Evolutionary conservation across 2,888 invertebrate species (phyloP), one percentile per base, ranked within the genome.

Genomic region (Trissonchulus latispiculum): DNA sequence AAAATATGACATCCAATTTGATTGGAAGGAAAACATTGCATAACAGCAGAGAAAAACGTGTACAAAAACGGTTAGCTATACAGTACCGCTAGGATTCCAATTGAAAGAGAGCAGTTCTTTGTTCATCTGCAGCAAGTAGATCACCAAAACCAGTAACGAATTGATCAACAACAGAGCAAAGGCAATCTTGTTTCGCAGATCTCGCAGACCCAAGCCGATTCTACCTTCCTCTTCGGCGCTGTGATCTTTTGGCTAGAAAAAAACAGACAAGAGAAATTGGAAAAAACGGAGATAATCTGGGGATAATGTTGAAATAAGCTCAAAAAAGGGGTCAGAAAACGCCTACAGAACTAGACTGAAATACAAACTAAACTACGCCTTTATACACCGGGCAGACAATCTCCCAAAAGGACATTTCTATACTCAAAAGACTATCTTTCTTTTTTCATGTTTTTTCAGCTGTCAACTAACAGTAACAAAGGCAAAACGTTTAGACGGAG

Each of bases 131-230:
- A 99, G 90, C 85, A 97, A 90, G 88, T 96, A 95, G 81, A 99
- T 95, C 86, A 96, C 94, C 85, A 97, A 89, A 80, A 97, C 94
- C 89, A 97, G 96, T 82, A 99, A 89, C 79, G 95, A 93, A 88
- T 99, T 99, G 85, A 94, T 86, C 92, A 99, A 95, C 88, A 97
- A 92, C 88, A 97, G 95, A 80, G 90, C 91, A 87, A 95, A 95
- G 77, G 95, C 94, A 61, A 82, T 80, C 61, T 93, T 90, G 87
- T 97, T 94, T 83, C 96, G 89, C 81, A 97, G 88, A 84, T 93
- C 93, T 88, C 92, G 92, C 84, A 97, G 88, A 86, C 94, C 93
- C 18, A 76, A 75, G 1, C 80, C 82, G 3, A 78, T 76, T 37
- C 74, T 75, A 3, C 75, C 74, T 75, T 79, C 78, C 70, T 81